A percentile compares a stretch with the other conserved stretches of the same genome.
phyloP scores from a whole-genome alignment of 2,797 vertebrate genomes.

The Zalophus californianus region DNA sequence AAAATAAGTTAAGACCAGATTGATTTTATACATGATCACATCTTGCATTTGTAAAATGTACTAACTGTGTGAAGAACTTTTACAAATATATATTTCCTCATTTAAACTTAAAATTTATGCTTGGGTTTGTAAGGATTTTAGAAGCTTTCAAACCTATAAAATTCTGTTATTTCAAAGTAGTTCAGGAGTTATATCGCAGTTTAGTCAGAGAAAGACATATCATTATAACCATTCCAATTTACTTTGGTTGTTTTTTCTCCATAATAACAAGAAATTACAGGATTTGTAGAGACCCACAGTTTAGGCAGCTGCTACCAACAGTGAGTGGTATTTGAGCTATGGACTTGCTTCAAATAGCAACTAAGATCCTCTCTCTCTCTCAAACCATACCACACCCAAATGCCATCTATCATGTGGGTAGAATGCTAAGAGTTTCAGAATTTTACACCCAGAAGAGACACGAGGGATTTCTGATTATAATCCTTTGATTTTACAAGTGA shows the following conservation, averaged over 20 bases:
- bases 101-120: conserved; percentile 37
- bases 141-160: conserved; percentile 39
- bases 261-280: conserved; percentile 28
- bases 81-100: not conserved
- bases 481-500: conserved; percentile 41
- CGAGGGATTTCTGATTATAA: not conserved
- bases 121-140: conserved; percentile 48
- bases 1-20: conserved; percentile 32
- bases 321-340: conserved; percentile 13
- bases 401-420: not conserved
- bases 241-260: not conserved
- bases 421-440: conserved; percentile 19
- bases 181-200: conserved; percentile 16
- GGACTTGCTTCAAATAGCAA: conserved; percentile 40
- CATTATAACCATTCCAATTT: conserved; percentile 12
- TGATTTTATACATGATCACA: conserved; percentile 2
- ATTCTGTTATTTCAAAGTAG: conserved; percentile 41
- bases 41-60: conserved; percentile 47
- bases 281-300: conserved; percentile 6
- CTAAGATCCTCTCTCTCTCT: not conserved
- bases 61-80: conserved; percentile 25
- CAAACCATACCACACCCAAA: not conserved
- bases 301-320: conserved; percentile 18
- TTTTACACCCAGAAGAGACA: not conserved
- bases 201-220: conserved; percentile 44